Evolutionary conservation across 2,797 vertebrate species (phyloP), one percentile per base, ranked within the genome.

Genomic region (Mormyrops attenuatus): DNA sequence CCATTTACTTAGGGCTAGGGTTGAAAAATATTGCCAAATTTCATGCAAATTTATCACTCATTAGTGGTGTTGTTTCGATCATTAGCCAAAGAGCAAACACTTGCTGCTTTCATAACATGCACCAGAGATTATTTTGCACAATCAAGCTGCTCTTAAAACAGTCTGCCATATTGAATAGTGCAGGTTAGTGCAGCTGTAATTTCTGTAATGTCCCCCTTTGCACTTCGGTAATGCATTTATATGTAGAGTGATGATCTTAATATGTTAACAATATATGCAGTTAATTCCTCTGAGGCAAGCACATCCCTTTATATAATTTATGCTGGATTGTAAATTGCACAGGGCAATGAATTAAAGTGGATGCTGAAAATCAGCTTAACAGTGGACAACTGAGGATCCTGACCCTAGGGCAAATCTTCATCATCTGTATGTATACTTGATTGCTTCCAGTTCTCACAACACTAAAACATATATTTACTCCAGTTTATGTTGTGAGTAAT

Each of bases 21-120:
- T 20, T 87, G 85, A 41, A 57, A 87, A 87, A 87, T 57, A 87
- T 87, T 55, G 85, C 30, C 85, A 38, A 20, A 87, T 87, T 87
- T 87, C 50, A 30, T 87, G 85, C 85, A 87, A 57, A 87, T 57
- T 22, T 87, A 87, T 87, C 52, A 17, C 26, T 87, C 20, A 87
- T 87, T 38, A 34, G 85, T 57, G 52, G 52, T 53, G 85, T 57
- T 38, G 30, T 53, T 87, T 38, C 8, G 52, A 57, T 55, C 85
- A 38, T 55, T 87, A 87, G n/a, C 85, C 50, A 55, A 87, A 55
- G 85, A 34, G 52, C 85, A 87, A 57, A 57, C 30, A 87, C 52
- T 34, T 57, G 30, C 30, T 57, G 30, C 50, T 87, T 87, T 38
- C 50, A 38, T 30, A 87, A 55, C 30, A 57, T 87, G 52, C 30